Evolutionary conservation across 2,888 invertebrate genomes (phyloP).

Genomic region (Epicampocera succincta): DNA sequence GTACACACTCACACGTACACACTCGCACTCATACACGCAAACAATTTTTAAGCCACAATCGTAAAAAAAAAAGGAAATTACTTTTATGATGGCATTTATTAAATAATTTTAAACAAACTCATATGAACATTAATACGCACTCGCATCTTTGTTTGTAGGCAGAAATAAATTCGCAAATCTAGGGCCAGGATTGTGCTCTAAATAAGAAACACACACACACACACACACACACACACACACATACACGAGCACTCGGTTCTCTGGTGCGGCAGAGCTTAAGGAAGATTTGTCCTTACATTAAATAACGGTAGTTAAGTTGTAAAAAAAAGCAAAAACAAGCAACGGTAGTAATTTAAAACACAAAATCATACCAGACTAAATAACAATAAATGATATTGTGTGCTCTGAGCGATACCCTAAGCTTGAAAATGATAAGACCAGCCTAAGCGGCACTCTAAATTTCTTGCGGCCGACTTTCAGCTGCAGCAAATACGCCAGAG

Average conservation of each 20-base stretch:
- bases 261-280: not conserved
- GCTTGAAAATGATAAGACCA: too few relatives aligned
- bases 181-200: not conserved
- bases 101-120: constrained; percentile 24
- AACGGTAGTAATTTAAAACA: constrained; percentile 6
- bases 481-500: too few relatives aligned
- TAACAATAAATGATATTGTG: not conserved
- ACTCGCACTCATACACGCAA: not conserved
- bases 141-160: too few relatives aligned
- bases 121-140: not conserved
- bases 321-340: too few relatives aligned
- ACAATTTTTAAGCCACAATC: constrained; percentile 30
- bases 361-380: constrained; percentile 7
- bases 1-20: not conserved
- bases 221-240: too few relatives aligned
- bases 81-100: constrained; percentile 54
- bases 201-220: too few relatives aligned
- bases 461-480: too few relatives aligned
- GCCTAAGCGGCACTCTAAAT: too few relatives aligned
- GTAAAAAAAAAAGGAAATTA: constrained; percentile 61
- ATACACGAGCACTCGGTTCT: too few relatives aligned
- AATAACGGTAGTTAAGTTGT: constrained; percentile 3
- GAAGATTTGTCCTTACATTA: not conserved
- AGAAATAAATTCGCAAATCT: not conserved
- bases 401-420: not conserved